Conservation (phyloP, 2,888 invertebrate genomes). For the Gisinianus flammeolus region DNA sequence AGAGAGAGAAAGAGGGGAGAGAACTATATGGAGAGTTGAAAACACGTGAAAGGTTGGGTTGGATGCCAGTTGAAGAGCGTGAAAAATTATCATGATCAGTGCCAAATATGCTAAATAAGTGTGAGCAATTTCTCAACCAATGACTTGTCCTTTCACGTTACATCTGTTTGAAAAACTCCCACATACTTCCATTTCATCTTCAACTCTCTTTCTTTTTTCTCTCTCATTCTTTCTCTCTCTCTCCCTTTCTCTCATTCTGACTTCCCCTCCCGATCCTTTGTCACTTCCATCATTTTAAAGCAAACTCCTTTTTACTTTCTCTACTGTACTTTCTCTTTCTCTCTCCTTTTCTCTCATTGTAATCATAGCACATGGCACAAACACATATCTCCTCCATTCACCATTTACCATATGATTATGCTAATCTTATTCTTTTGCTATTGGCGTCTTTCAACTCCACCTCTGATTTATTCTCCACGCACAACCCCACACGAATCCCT, state of each 20-base stretch:
- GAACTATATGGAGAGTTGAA: constrained; percentile 11
- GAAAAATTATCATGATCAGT: constrained; percentile 56
- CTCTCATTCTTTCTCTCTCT: not conserved
- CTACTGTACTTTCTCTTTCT: not conserved
- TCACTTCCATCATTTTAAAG: not conserved
- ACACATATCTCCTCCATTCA: not conserved
- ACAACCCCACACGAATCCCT: not conserved
- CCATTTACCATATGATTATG: constrained; percentile 8
- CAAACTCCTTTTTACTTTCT: not conserved
- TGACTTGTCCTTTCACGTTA: constrained; percentile 25
- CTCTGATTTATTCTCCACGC: constrained; percentile 16
- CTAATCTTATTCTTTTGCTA: constrained; percentile 22
- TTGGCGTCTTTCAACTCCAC: constrained; percentile 21
- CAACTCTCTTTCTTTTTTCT: not conserved
- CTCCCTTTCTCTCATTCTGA: not conserved
- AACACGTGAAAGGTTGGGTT: constrained; percentile 57
- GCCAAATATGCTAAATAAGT: constrained; percentile 59
- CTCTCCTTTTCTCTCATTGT: not conserved
- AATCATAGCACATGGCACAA: not conserved
- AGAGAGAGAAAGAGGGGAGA: not conserved
- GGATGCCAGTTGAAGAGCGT: constrained; percentile 47
- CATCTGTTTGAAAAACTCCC: constrained; percentile 20
- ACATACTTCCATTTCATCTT: not conserved
- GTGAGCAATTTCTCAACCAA: constrained; percentile 41
- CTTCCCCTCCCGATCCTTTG: not conserved